phyloP scores from a whole-genome alignment of 2,888 invertebrate genomes.

The Acanthosoma haemorrhoidale region DNA sequence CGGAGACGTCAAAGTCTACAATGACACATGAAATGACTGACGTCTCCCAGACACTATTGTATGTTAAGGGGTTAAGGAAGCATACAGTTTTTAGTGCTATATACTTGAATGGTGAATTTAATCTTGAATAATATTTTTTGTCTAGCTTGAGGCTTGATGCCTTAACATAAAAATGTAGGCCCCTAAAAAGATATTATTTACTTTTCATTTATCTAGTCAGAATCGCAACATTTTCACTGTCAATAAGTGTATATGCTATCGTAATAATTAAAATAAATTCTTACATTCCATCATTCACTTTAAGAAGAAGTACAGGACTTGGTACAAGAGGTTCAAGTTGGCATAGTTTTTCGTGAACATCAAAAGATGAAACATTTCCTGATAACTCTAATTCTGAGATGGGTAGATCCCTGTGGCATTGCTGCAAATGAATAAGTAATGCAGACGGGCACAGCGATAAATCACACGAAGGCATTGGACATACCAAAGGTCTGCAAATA shows the following conservation, averaged over 20 bases:
- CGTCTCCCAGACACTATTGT: no score
- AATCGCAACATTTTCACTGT: neutral
- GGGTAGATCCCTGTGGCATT: constrained; percentile 13
- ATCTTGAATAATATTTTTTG: no score
- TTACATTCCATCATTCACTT: constrained; percentile 6
- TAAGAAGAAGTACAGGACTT: constrained; percentile 11
- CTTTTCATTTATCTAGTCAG: no score
- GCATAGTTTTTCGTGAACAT: neutral
- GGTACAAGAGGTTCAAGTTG: neutral
- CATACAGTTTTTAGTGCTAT: no score
- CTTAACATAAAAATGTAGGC: no score
- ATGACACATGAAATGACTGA: no score
- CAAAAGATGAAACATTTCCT: constrained; percentile 2
- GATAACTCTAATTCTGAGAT: neutral
- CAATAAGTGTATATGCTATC: neutral
- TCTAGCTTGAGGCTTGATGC: no score
- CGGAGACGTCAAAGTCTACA: no score
- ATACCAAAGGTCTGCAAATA: constrained; percentile 22
- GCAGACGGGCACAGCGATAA: constrained; percentile 24
- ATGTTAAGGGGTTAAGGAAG: no score
- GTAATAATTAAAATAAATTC: neutral
- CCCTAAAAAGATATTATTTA: no score
- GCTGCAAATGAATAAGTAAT: constrained; percentile 24
- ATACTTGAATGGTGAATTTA: no score
- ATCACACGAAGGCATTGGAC: constrained; percentile 23